phyloP scores from a whole-genome alignment of 2,797 vertebrate species.

The Acipenser ruthenus region DNA sequence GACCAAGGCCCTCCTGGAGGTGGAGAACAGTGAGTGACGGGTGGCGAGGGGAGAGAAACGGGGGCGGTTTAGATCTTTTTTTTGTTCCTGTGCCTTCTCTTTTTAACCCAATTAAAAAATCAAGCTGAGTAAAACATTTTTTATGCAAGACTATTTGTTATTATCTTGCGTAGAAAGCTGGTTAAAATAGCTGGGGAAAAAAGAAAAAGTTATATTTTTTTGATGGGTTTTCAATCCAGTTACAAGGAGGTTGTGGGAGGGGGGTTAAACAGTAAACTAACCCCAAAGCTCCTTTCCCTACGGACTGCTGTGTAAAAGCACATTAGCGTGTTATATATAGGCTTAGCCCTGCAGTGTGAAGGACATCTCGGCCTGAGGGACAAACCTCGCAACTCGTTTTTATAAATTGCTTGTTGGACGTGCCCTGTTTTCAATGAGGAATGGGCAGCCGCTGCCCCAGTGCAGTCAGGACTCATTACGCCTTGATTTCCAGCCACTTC shows the following conservation, averaged over 20 bases:
- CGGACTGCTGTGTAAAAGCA: not conserved
- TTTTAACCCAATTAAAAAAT: too few relatives aligned
- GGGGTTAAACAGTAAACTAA: not conserved
- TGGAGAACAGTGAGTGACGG: slow-evolving; percentile 67
- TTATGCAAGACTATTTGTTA: too few relatives aligned
- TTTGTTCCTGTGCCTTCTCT: too few relatives aligned
- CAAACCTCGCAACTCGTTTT: not conserved
- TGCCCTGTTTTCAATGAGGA: slow-evolving; percentile 6
- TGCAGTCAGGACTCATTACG: not conserved
- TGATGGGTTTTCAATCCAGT: too few relatives aligned
- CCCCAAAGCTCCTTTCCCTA: not conserved
- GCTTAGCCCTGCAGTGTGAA: not conserved
- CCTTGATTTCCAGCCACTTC: slow-evolving; percentile 2
- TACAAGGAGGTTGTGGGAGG: too few relatives aligned
- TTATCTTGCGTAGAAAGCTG: too few relatives aligned
- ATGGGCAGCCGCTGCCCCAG: not conserved
- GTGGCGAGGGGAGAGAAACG: too few relatives aligned
- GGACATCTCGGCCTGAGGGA: not conserved
- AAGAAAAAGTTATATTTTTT: too few relatives aligned
- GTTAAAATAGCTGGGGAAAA: too few relatives aligned
- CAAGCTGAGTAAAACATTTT: too few relatives aligned
- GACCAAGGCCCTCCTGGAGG: slow-evolving; percentile 80
- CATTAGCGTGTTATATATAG: not conserved
- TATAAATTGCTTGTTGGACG: slow-evolving; percentile 8
- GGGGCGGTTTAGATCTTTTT: too few relatives aligned